phyloP scores from a whole-genome alignment of 2,113 vertebrate species.

The Fulica atra region DNA sequence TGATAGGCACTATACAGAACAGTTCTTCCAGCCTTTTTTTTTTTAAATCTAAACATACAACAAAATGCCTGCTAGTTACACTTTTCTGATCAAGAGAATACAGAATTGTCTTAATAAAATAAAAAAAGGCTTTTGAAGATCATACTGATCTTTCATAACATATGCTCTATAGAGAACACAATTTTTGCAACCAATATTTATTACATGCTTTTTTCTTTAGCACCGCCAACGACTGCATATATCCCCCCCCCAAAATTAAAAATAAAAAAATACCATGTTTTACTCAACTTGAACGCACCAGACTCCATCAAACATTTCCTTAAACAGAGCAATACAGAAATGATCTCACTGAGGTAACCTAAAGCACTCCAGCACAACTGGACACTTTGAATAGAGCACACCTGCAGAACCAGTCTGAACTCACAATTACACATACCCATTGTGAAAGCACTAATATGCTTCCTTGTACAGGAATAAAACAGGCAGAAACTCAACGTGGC shows the following conservation, averaged over 20 bases:
- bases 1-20: not conserved
- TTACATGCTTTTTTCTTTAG: not conserved
- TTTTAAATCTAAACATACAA: not conserved
- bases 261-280: not conserved
- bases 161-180: not conserved
- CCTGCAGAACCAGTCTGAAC: not conserved
- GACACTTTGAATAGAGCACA: not conserved
- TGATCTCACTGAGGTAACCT: not conserved
- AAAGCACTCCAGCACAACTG: not conserved
- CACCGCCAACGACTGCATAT: not conserved
- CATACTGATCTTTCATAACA: not conserved
- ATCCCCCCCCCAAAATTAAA: accelerated
- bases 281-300: not conserved
- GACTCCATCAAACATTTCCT: not conserved
- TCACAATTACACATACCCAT: not conserved
- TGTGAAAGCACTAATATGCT: not conserved
- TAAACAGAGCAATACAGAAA: not conserved
- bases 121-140: not conserved
- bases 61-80: constrained; percentile 21
- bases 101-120: not conserved
- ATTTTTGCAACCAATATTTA: not conserved
- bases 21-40: not conserved
- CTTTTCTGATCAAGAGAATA: constrained; percentile 2
- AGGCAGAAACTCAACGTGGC: not conserved
- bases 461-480: not conserved